Evolutionary conservation across 1,140 invertebrate species (phyloP).

Genomic region (Drosophila pruinosa): DNA sequence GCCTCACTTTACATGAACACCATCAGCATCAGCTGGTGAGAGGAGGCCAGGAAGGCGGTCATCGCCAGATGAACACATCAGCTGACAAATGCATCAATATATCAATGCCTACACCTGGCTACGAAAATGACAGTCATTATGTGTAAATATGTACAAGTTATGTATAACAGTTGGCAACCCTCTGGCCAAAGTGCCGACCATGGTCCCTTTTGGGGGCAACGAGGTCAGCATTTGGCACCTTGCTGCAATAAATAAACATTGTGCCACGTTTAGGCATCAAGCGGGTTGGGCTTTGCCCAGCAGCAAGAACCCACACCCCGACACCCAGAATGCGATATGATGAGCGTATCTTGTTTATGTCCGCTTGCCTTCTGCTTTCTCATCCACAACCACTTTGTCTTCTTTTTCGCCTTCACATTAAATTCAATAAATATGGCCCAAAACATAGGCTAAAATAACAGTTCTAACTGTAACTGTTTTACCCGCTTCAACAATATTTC

Average conservation of each 20-base stretch:
- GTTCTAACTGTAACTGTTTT: conserved; percentile 15
- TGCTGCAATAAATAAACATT: conserved; percentile 79
- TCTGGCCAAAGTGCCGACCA: conserved; percentile 1
- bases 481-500: conserved; percentile 24
- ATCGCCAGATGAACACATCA: conserved; percentile 68
- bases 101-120: conserved; percentile 75
- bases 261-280: conserved; percentile 1
- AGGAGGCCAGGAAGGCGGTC: background rate
- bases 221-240: conserved; percentile 68
- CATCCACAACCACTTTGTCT: background rate
- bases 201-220: conserved; percentile 44
- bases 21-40: background rate
- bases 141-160: conserved; percentile 43
- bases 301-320: background rate
- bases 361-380: conserved; percentile 25
- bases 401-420: conserved; percentile 15
- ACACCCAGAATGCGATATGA: background rate
- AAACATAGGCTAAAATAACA: conserved; percentile 30
- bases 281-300: background rate
- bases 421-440: conserved; percentile 72
- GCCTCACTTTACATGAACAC: conserved; percentile 56
- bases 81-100: conserved; percentile 71
- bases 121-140: conserved; percentile 77
- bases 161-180: conserved; percentile 26
- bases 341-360: conserved; percentile 6